phyloP scores from a whole-genome alignment of 2,888 invertebrate species.

The Drosophila affinis region DNA sequence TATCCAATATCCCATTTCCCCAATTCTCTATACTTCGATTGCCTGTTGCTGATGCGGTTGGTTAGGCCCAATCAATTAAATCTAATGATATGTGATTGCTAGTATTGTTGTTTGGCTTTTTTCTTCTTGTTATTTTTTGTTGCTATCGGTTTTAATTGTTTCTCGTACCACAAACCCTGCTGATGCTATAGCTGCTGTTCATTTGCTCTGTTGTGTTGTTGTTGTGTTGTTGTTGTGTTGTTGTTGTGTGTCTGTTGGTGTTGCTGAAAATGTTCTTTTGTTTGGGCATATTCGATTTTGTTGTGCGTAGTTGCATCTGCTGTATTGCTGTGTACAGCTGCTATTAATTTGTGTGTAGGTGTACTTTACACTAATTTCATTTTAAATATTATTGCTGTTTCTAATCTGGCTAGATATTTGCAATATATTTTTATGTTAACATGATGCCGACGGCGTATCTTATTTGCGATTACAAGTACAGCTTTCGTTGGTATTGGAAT shows the following conservation, averaged over 20 bases:
- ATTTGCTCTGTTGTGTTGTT: not conserved
- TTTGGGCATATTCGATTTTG: not conserved
- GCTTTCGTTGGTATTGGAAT: no score
- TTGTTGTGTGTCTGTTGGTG: not conserved
- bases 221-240: not conserved
- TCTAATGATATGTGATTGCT: constrained; percentile 54
- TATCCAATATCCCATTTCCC: not conserved
- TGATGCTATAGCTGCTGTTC: constrained; percentile 6
- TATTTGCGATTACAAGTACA: no score
- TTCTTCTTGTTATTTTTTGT: not conserved
- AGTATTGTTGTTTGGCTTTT: constrained; percentile 21
- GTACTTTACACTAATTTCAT: not conserved
- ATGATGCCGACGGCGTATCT: no score
- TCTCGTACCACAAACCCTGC: constrained; percentile 1
- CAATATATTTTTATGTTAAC: no score
- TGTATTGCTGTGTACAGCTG: not conserved
- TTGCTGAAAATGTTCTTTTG: not conserved
- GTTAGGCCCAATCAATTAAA: constrained; percentile 52
- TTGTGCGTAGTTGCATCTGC: not conserved
- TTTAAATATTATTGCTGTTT: not conserved
- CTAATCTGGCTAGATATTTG: not conserved
- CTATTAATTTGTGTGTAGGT: not conserved
- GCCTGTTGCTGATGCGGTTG: constrained; percentile 38
- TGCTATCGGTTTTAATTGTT: constrained; percentile 23
- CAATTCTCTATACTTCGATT: not conserved